Evolutionary conservation across 2,888 invertebrate species (phyloP).

Genomic region (Pedicia rivosa): DNA sequence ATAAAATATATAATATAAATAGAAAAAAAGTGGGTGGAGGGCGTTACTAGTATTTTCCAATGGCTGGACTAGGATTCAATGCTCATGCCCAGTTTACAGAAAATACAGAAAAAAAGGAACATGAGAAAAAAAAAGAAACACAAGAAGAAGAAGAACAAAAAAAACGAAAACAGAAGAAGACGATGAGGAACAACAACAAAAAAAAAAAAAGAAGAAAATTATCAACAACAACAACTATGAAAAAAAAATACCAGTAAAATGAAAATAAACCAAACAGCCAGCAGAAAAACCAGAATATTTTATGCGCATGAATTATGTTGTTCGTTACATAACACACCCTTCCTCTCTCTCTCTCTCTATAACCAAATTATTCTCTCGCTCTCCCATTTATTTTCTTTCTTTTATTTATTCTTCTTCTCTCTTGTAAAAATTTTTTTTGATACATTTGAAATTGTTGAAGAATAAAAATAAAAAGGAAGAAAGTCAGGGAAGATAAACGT

Average conservation of each 20-base stretch:
- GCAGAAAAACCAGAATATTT: too few relatives aligned
- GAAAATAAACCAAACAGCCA: too few relatives aligned
- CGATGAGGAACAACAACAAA: neutral
- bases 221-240: slow-evolving; percentile 4
- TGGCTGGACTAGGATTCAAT: slow-evolving; percentile 18
- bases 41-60: slow-evolving; percentile 18
- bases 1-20: too few relatives aligned
- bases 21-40: slow-evolving; percentile 23
- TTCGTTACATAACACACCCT: slow-evolving; percentile 1
- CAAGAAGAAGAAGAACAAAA: slow-evolving; percentile 4
- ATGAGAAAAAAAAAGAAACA: slow-evolving; percentile 3
- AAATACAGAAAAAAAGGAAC: slow-evolving; percentile 7
- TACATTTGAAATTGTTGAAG: too few relatives aligned
- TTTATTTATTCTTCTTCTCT: too few relatives aligned
- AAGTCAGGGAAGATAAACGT: too few relatives aligned
- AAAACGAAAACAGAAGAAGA: slow-evolving; percentile 7
- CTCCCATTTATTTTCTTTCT: too few relatives aligned
- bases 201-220: neutral
- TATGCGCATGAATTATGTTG: slow-evolving; percentile 13
- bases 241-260: neutral
- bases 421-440: too few relatives aligned
- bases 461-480: too few relatives aligned
- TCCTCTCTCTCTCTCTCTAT: too few relatives aligned
- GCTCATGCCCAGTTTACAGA: slow-evolving; percentile 17
- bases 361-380: too few relatives aligned